Evolutionary conservation across 1,140 invertebrate species (phyloP), one percentile per base, ranked within the genome.

Genomic region (Teleogryllus occipitalis): DNA sequence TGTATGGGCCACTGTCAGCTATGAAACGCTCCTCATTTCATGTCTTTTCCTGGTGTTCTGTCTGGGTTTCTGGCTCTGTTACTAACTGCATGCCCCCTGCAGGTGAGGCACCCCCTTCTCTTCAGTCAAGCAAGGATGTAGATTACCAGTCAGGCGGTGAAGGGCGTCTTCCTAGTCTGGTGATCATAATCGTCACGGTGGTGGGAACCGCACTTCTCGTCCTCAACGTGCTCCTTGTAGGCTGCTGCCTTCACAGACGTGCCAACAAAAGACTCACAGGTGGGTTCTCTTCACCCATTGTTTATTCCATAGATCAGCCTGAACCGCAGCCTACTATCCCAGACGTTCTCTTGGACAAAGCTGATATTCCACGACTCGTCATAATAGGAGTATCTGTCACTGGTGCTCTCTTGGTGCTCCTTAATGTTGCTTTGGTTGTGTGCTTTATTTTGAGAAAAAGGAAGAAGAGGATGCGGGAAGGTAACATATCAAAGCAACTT

Each of bases 201-300:
- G 90, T 93, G 12, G 93, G 93, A 39, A 90, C 92, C 75, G 89
- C 90, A 72, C 88, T 94, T 77, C 90, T 95, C 47, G 85, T 93
- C 47, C 89, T 96, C 83, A 96, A 96, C 87, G 91, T 96, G 83
- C 90, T 95, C 80, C 89, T 97, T 84, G 94, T 97, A 81, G 92
- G 94, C 79, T 96, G 94, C 87, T 97, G 95, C 87, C 90, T 97
- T 80, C 91, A 94, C 84, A 90, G 92, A 84, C 89, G 90, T 87
- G 89, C 91, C 79, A 92, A 92, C 85, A 93, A 93, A 86, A 88
- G 92, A 84, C 87, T 91, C n/a, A 87, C 89, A 92, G 92, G 90
- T 85, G 82, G 83, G 83, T 82, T 74, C 21, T 73, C 15, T 74
- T 47, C 47, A 39, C 74, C 49, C 76, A 47, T 79, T 22, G 76